Conservation (phyloP, 2,797 vertebrate genomes). For the Chaetodon trifasciatus region DNA sequence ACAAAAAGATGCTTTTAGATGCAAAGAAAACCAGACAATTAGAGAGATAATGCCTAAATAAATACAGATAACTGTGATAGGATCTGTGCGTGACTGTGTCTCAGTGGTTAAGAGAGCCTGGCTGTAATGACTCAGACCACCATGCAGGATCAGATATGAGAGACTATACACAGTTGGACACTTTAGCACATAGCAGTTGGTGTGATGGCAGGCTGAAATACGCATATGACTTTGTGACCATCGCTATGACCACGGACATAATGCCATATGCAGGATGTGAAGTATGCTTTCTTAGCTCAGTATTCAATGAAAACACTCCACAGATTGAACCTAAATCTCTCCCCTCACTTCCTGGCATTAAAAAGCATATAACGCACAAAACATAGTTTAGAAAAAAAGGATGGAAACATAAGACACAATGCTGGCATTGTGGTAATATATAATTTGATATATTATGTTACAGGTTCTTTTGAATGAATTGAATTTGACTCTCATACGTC, state of each 20-base stretch:
- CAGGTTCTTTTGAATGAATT: background rate
- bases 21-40: constrained; percentile 10
- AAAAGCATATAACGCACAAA: background rate
- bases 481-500: background rate
- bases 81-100: constrained; percentile 15
- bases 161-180: background rate
- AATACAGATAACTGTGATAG: constrained; percentile 33
- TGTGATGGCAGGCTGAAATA: background rate
- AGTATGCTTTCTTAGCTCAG: background rate
- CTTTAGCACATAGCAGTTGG: too few relatives aligned
- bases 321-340: background rate
- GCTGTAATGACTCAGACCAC: constrained; percentile 18
- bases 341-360: background rate
- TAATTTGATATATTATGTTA: background rate
- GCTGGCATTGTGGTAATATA: background rate
- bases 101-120: constrained; percentile 1
- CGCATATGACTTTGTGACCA: background rate
- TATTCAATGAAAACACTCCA: background rate
- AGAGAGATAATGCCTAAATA: constrained; percentile 22
- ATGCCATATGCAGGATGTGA: background rate
- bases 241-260: background rate
- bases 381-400: background rate
- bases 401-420: background rate
- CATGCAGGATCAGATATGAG: background rate
- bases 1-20: background rate